Conservation (phyloP, 2,113 vertebrate genomes). For the Esox niger region DNA sequence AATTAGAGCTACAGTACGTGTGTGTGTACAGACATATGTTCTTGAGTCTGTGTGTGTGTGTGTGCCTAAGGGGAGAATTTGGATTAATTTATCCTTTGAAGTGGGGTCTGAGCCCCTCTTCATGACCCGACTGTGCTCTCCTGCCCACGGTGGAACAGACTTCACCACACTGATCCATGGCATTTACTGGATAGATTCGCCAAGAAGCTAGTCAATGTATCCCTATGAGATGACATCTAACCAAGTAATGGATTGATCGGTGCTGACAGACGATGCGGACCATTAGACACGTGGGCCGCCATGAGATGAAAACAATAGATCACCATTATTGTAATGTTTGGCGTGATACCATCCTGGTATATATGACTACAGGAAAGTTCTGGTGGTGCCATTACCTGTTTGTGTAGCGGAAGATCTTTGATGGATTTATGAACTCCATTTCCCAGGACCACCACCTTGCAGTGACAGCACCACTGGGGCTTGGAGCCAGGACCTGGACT, state of each 20-base stretch:
- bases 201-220: background rate
- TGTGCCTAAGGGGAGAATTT: slow-evolving; percentile 20
- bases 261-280: background rate
- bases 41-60: slow-evolving; percentile 8
- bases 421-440: slow-evolving; percentile 85
- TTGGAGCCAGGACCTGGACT: slow-evolving; percentile 73
- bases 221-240: background rate
- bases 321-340: no score
- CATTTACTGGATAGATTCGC: background rate
- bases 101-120: slow-evolving; percentile 22
- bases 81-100: slow-evolving; percentile 31
- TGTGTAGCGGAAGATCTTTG: slow-evolving; percentile 77
- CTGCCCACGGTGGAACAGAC: slow-evolving; percentile 3
- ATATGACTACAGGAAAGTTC: no score
- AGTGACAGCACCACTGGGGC: slow-evolving; percentile 93
- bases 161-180: slow-evolving; percentile 3
- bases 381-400: slow-evolving; percentile 54
- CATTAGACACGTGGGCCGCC: background rate
- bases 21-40: background rate
- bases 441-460: slow-evolving; percentile 93
- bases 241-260: no score
- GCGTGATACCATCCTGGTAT: no score
- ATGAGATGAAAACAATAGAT: no score
- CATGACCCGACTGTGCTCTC: slow-evolving; percentile 8
- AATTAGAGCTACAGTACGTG: slow-evolving; percentile 32